Evolutionary conservation across 2,797 vertebrate genomes (phyloP).

Genomic region (Harpagifer antarcticus): DNA sequence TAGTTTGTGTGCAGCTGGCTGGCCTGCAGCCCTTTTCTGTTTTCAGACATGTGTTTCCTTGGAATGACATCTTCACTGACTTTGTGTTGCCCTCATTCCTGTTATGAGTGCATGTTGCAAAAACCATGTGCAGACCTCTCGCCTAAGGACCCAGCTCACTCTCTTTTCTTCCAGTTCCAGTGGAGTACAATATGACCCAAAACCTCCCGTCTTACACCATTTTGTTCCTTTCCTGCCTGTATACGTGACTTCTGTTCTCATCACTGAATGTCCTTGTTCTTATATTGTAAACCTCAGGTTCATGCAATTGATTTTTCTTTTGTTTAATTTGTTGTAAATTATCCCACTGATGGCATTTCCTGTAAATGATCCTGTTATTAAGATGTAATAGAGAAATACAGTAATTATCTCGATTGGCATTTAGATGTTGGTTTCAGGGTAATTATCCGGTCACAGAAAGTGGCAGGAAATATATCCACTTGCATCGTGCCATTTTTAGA

Average conservation of each 20-base stretch:
- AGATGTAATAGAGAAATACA: not conserved
- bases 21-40: constrained; percentile 56
- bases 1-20: not conserved
- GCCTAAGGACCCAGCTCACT: constrained; percentile 82
- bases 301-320: constrained; percentile 26
- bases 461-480: not conserved
- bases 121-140: constrained; percentile 70
- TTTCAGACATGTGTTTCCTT: constrained; percentile 50
- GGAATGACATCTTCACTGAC: constrained; percentile 58
- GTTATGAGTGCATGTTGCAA: constrained; percentile 75
- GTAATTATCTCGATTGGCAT: not conserved
- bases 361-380: constrained; percentile 1
- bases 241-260: constrained; percentile 30
- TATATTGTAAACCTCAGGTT: constrained; percentile 25
- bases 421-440: not conserved
- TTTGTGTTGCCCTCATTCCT: constrained; percentile 58
- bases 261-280: constrained; percentile 31
- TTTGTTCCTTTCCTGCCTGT: constrained; percentile 39
- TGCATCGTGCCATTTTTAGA: not conserved
- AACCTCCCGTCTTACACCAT: constrained; percentile 25
- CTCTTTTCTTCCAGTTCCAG: constrained; percentile 74
- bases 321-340: constrained; percentile 21
- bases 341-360: not conserved
- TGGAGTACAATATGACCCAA: constrained; percentile 52
- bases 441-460: not conserved